Evolutionary conservation across 2,797 vertebrate species (phyloP), one percentile per base, ranked within the genome.

Genomic region (Eulemur albifrons): DNA sequence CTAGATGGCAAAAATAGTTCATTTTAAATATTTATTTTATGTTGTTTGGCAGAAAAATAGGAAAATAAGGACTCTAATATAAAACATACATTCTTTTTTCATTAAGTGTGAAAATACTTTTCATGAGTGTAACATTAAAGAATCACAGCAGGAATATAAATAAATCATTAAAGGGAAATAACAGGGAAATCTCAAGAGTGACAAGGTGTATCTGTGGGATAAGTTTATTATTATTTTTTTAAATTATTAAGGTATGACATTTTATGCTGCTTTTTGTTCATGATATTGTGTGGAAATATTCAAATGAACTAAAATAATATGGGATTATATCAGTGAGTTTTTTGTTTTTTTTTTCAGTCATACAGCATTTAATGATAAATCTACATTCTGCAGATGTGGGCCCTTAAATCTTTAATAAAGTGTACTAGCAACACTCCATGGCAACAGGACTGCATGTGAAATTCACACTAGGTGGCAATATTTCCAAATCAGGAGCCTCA

Each of bases 1-100:
- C 96, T 43, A 94, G 48, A 4, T 89, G 97, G 93, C 95, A 92
- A 50, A 97, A 96, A 90, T 30, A 83, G 7, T 92, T 93, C 45
- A 92, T 97, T 88, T 75, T 89, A 97, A 97, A 77, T 32, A 86
- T 96, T 59, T 27, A 21, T 96, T 96, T 96, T 32, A 94, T 96
- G 92, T 8, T 94, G 12, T 87, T 92, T n/a, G 1, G 1, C 77
- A 87, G 25, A 95, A 50, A 70, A 84, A 13, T 72, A 84, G 79
- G 43, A 97, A 63, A 84, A 90, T 2, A 92, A 93, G 67, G 25
- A 73, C 90, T 82, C 0, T 72, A 81, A 38, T 93, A 43, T 86
- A 65, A 94, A 65, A 61, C 8, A 17, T 1, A 10, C 5, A 30
- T 79, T 52, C 1, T 50, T 30, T 88, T 87, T 54, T 57, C 40